Evolutionary conservation across 2,888 invertebrate genomes (phyloP).

Genomic region (Drosophila affinis): DNA sequence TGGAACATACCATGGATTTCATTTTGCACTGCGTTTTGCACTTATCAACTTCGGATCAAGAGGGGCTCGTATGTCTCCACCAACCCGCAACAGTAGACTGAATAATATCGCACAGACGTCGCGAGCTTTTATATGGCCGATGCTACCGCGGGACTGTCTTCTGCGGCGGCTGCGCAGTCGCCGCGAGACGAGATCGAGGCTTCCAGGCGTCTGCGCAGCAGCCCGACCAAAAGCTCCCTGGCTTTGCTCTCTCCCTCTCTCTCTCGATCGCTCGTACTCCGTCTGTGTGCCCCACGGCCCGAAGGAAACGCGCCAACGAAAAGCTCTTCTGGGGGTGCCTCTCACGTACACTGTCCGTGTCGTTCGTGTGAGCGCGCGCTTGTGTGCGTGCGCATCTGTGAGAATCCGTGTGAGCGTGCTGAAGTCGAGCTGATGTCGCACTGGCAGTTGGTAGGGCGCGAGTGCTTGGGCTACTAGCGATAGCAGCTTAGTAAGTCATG

Average conservation of each 20-base stretch:
- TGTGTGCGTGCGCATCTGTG: constrained; percentile 31
- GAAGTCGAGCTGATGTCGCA: neutral
- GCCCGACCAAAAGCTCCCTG: constrained; percentile 53
- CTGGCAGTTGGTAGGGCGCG: constrained; percentile 25
- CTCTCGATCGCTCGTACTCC: constrained; percentile 2
- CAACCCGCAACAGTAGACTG: constrained; percentile 84
- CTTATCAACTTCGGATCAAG: constrained; percentile 55
- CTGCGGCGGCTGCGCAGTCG: constrained; percentile 50
- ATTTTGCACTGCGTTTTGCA: constrained; percentile 75
- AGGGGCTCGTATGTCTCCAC: constrained; percentile 78
- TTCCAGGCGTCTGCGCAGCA: constrained; percentile 10
- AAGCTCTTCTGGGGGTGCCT: constrained; percentile 55
- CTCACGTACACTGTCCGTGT: constrained; percentile 65
- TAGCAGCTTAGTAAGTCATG: too few species aligned
- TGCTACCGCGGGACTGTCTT: constrained; percentile 60
- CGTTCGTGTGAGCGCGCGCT: constrained; percentile 48
- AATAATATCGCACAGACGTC: constrained; percentile 82
- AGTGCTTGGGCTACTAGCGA: constrained; percentile 44
- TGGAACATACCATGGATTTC: constrained; percentile 83
- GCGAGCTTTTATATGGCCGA: constrained; percentile 83
- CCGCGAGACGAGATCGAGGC: constrained; percentile 22
- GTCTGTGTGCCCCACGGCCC: constrained; percentile 28
- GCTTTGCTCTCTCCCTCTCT: constrained; percentile 31
- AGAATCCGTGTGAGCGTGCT: constrained; percentile 3
- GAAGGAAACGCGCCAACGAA: constrained; percentile 56